Percentiles rank a stretch among this genome's conserved stretches.
These are phyloP conservation scores for Lasius platythorax DNA, from an alignment of 2,888 invertebrate genomes.

Conservation along the genomic window DNA sequence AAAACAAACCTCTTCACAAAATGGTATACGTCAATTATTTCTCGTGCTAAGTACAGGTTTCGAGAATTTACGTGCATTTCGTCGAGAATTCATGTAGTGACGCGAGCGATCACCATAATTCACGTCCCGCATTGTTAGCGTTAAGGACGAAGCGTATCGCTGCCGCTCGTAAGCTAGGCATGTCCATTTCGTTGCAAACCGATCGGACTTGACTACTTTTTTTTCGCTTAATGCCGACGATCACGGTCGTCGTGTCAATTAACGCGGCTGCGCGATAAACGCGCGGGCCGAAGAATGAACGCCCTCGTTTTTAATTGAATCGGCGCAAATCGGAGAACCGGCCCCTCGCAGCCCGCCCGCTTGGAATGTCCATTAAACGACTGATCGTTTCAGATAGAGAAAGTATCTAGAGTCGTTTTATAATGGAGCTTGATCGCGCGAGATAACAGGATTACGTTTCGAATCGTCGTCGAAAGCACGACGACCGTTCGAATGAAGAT, in stretches of 20 bases:
- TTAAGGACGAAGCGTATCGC: slow-evolving; percentile 51
- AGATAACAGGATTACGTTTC: slow-evolving; percentile 74
- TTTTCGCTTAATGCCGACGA: slow-evolving; percentile 55
- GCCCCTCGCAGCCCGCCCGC: slow-evolving; percentile 55
- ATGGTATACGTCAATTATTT: slow-evolving; percentile 42
- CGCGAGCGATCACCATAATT: slow-evolving; percentile 59
- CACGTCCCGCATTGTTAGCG: slow-evolving; percentile 58
- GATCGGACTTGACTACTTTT: slow-evolving; percentile 57
- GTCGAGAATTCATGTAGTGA: slow-evolving; percentile 43
- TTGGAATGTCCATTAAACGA: slow-evolving; percentile 75
- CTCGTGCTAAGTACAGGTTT: slow-evolving; percentile 28
- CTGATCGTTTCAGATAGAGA: slow-evolving; percentile 76
- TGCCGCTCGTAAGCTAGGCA: slow-evolving; percentile 48
- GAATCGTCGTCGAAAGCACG: slow-evolving; percentile 62
- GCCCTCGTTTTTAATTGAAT: slow-evolving; percentile 75
- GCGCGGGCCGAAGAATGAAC: slow-evolving; percentile 67
- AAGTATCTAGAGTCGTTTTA: slow-evolving; percentile 72
- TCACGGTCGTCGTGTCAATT: slow-evolving; percentile 74
- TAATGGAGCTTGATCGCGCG: slow-evolving; percentile 73
- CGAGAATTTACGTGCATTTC: slow-evolving; percentile 48
- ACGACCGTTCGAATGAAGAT: slow-evolving; percentile 57
- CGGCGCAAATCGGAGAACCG: slow-evolving; percentile 68
- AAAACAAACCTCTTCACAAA: not conserved
- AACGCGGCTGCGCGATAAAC: slow-evolving; percentile 68
- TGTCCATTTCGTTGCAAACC: slow-evolving; percentile 29